A percentile compares a stretch with the other conserved stretches of the same genome.
phyloP scores from a whole-genome alignment of 2,888 invertebrate species.

The Digitonthophagus gazella region DNA sequence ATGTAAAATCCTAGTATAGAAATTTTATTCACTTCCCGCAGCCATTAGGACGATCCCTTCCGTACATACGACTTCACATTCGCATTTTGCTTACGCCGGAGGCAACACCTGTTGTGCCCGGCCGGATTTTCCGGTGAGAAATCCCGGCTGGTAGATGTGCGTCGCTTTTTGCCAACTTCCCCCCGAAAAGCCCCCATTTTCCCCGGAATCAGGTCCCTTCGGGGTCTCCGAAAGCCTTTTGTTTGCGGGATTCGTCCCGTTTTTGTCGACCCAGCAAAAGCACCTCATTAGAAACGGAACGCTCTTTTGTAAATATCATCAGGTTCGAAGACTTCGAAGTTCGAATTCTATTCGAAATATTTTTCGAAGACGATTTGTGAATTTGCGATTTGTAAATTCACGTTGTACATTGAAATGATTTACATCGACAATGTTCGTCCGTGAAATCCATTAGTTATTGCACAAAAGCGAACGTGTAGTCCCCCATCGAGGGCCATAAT shows the following conservation, averaged over 20 bases:
- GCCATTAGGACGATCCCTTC: background rate
- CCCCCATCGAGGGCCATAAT: background rate
- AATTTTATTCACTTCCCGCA: background rate
- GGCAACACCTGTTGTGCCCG: background rate
- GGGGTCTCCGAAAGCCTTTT: background rate
- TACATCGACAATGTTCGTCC: background rate
- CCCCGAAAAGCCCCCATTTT: background rate
- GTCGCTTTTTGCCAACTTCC: background rate
- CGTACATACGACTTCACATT: background rate
- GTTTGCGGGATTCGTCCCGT: background rate
- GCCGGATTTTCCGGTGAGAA: background rate
- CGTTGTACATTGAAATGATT: background rate
- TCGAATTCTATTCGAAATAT: too few species aligned
- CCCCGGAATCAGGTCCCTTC: background rate
- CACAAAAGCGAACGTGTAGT: background rate
- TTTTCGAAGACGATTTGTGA: too few species aligned
- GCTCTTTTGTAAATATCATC: background rate
- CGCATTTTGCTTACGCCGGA: background rate
- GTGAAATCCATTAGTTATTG: background rate
- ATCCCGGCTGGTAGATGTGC: background rate
- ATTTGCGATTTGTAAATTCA: too few species aligned
- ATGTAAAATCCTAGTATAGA: background rate
- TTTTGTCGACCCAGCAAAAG: background rate
- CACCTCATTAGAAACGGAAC: background rate
- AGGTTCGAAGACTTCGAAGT: too few species aligned